A percentile compares a stretch with the other conserved stretches of the same genome.
Conservation (phyloP, 2,113 vertebrate species). For the Sapayoa aenigma region DNA sequence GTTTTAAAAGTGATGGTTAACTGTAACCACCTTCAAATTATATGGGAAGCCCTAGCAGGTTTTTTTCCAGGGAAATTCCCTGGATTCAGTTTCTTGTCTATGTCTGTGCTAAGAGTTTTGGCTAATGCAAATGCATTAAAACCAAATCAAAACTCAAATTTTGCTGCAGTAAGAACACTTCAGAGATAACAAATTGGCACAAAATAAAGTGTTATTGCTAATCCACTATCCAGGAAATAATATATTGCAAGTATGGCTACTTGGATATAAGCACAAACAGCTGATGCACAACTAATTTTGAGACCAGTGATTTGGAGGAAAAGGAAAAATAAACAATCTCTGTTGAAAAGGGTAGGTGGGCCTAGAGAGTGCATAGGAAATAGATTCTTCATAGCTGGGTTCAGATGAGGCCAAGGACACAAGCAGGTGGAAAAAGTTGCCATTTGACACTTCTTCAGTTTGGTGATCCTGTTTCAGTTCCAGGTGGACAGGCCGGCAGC, state of each 20-base stretch:
- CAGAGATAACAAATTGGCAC: constrained; percentile 60
- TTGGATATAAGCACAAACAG: neutral
- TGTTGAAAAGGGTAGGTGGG: neutral
- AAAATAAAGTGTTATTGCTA: constrained; percentile 62
- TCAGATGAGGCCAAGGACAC: neutral
- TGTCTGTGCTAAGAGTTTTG: constrained; percentile 36
- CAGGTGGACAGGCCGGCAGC: neutral
- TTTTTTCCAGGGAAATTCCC: constrained; percentile 1
- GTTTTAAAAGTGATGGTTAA: constrained; percentile 37
- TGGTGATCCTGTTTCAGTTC: neutral
- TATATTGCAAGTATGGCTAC: neutral
- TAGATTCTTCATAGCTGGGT: neutral
- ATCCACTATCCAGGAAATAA: constrained; percentile 43
- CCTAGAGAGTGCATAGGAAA: neutral
- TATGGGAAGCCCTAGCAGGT: constrained; percentile 15
- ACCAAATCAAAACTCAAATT: constrained; percentile 37
- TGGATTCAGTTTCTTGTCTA: neutral
- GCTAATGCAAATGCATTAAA: constrained; percentile 35
- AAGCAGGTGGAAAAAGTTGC: neutral
- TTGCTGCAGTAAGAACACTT: constrained; percentile 69
- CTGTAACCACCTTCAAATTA: constrained; percentile 20
- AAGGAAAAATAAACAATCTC: neutral
- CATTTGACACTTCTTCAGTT: neutral
- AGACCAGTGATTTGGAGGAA: neutral
- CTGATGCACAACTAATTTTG: neutral